phyloP scores from a whole-genome alignment of 2,888 invertebrate species.

The Heliothis peltigera region DNA sequence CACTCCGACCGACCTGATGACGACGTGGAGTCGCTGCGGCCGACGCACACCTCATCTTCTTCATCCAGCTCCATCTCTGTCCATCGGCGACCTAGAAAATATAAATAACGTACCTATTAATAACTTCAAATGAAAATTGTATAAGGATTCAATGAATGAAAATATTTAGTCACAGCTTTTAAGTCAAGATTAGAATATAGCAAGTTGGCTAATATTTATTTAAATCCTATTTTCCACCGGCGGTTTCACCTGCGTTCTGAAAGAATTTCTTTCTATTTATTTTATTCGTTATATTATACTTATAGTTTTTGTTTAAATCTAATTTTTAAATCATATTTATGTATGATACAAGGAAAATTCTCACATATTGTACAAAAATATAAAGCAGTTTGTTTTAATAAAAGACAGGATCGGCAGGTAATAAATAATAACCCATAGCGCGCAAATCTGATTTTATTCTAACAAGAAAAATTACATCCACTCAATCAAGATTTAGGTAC shows the following conservation, averaged over 20 bases:
- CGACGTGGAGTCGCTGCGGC: constrained; percentile 79
- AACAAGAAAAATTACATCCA: neutral
- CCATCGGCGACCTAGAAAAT: constrained; percentile 89
- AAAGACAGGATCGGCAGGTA: neutral
- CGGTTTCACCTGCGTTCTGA: no score
- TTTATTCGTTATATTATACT: no score
- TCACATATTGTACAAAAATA: no score
- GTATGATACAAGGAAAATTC: no score
- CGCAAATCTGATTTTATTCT: neutral
- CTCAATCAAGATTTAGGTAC: neutral
- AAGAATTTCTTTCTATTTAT: no score
- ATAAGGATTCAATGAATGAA: neutral
- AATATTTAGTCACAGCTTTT: neutral
- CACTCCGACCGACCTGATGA: constrained; percentile 79
- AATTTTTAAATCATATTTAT: no score
- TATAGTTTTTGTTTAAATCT: no score
- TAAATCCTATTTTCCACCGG: no score
- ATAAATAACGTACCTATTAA: neutral
- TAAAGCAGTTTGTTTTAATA: no score
- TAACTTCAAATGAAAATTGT: neutral
- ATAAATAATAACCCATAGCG: neutral
- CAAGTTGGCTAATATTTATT: no score
- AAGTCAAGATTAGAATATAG: no score
- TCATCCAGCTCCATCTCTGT: constrained; percentile 91
- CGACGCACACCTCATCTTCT: constrained; percentile 86